Evolutionary conservation across 2,113 vertebrate species (phyloP).

Genomic region (Phalacrocorax brasilianus): DNA sequence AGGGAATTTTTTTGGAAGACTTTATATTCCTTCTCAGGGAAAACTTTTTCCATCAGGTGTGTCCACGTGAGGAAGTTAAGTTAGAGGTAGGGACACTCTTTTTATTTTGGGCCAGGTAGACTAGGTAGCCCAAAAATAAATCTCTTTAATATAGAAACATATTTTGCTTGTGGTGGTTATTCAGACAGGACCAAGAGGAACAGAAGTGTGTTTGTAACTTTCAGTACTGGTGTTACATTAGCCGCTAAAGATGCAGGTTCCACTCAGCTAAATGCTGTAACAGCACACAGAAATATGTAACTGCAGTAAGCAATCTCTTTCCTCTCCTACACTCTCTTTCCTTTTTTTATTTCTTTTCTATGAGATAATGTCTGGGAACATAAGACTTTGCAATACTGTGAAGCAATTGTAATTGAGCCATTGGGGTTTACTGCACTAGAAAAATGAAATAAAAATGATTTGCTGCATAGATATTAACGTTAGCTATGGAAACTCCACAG

Average conservation of each 20-base stretch:
- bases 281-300: neutral
- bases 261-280: neutral
- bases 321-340: neutral
- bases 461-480: neutral
- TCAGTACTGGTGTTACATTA: neutral
- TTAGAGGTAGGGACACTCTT: neutral
- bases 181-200: neutral
- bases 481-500: neutral
- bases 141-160: neutral
- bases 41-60: neutral
- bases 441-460: slow-evolving; percentile 47
- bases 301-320: neutral
- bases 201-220: neutral
- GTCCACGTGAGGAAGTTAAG: neutral
- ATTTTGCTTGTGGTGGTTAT: neutral
- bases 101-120: neutral
- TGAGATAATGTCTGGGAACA: slow-evolving; percentile 33
- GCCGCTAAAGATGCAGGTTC: neutral
- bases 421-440: slow-evolving; percentile 13
- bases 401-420: neutral
- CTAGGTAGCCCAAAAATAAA: neutral
- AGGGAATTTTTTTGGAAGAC: neutral
- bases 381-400: slow-evolving; percentile 11
- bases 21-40: neutral
- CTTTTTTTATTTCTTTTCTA: slow-evolving; percentile 36